Percentiles rank a stretch among this genome's conserved stretches.
Evolutionary conservation across 2,888 invertebrate genomes (phyloP).

Genomic region (Scaptomyza caliginosa): DNA sequence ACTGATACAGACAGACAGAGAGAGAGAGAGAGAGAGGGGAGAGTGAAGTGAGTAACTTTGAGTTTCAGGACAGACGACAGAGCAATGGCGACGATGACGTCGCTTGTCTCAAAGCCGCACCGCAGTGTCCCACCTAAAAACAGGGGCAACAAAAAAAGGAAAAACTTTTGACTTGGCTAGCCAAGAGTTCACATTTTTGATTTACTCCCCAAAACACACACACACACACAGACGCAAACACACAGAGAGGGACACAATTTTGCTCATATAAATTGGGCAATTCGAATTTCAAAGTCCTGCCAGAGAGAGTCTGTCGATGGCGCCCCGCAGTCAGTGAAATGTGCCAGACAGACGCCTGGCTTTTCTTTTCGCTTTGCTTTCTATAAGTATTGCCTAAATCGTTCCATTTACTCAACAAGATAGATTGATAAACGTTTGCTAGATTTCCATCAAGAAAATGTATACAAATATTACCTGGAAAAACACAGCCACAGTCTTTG

Average conservation of each 20-base stretch:
- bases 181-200: slow-evolving; percentile 73
- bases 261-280: slow-evolving; percentile 72
- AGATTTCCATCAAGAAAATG: slow-evolving; percentile 1
- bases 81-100: slow-evolving; percentile 54
- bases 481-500: background rate
- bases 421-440: slow-evolving; percentile 10
- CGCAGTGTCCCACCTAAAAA: background rate
- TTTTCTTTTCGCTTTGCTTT: slow-evolving; percentile 10
- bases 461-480: background rate
- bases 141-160: slow-evolving; percentile 4
- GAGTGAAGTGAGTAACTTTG: background rate
- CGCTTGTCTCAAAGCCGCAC: slow-evolving; percentile 15
- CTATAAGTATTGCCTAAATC: slow-evolving; percentile 38
- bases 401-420: slow-evolving; percentile 35
- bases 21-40: background rate
- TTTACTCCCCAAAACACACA: slow-evolving; percentile 56
- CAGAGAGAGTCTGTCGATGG: slow-evolving; percentile 10
- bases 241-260: slow-evolving; percentile 47
- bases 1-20: background rate
- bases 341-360: slow-evolving; percentile 25
- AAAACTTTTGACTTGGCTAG: slow-evolving; percentile 59
- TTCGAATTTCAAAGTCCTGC: slow-evolving; percentile 44
- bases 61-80: slow-evolving; percentile 43
- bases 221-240: slow-evolving; percentile 20
- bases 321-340: background rate